Percentiles rank a stretch among this genome's conserved stretches.
Evolutionary conservation across 2,113 vertebrate genomes (phyloP).

Genomic region (Nyctereutes procyonoides): DNA sequence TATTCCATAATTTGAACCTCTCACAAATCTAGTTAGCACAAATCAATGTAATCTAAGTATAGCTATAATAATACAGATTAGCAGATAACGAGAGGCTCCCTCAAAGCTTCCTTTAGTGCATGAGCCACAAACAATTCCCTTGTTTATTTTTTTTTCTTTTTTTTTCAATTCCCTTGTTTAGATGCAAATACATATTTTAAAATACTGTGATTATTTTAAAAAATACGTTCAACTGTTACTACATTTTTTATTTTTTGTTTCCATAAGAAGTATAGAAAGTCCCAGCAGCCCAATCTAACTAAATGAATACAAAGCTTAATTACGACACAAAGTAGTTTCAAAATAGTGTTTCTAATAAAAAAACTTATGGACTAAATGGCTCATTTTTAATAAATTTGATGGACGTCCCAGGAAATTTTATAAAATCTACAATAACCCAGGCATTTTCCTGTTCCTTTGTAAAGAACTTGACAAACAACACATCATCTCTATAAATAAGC

Average conservation of each 20-base stretch:
- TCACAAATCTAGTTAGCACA: conserved; percentile 40
- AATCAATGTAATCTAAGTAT: conserved; percentile 7
- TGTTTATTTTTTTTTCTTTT: too few relatives aligned
- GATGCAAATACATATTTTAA: conserved; percentile 10
- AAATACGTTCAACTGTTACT: background rate
- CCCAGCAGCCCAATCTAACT: background rate
- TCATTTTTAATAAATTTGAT: conserved; percentile 44
- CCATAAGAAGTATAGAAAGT: background rate
- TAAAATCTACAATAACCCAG: background rate
- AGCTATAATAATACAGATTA: conserved; percentile 12
- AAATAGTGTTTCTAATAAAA: conserved; percentile 24
- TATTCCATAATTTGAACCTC: conserved; percentile 34
- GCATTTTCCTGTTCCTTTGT: background rate
- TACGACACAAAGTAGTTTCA: background rate
- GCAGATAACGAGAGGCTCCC: background rate
- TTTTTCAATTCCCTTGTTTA: conserved; percentile 2
- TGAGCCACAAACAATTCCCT: background rate
- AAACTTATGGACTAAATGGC: background rate
- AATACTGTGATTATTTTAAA: background rate
- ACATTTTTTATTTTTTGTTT: conserved; percentile 22
- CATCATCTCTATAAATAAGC: background rate
- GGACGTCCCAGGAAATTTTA: background rate
- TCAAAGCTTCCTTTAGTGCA: conserved; percentile 11
- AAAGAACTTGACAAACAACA: conserved; percentile 5
- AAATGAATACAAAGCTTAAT: background rate